These are phyloP conservation scores for Oncorhynchus tshawytscha DNA, from an alignment of 2,113 vertebrate genomes.

Conservation along the genomic window DNA sequence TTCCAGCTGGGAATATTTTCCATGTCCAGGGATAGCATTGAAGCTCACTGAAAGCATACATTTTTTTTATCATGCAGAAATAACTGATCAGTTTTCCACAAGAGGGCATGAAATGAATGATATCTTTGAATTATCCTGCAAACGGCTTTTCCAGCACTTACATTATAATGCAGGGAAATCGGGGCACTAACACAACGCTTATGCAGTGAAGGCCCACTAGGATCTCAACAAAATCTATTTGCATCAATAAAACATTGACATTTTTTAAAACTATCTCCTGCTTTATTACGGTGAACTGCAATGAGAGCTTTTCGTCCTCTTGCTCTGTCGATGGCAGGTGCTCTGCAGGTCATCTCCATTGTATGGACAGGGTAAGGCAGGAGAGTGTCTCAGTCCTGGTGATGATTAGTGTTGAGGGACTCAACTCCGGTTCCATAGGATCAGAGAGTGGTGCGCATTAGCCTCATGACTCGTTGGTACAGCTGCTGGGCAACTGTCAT, in stretches of 20 bases:
- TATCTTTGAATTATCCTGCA: background rate
- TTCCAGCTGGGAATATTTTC: background rate
- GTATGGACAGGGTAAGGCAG: background rate
- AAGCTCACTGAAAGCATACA: background rate
- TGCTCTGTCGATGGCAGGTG: background rate
- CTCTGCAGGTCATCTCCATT: constrained; percentile 5
- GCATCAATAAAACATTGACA: constrained; percentile 29
- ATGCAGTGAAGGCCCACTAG: background rate
- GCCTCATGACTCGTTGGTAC: constrained; percentile 61
- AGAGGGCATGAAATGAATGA: background rate
- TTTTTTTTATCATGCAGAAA: background rate
- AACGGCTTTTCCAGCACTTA: background rate
- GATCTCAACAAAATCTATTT: constrained; percentile 4
- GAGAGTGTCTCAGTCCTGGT: background rate
- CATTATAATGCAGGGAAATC: background rate
- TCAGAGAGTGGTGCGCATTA: constrained; percentile 64
- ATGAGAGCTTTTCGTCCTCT: background rate
- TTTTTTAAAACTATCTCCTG: background rate
- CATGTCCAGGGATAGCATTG: background rate
- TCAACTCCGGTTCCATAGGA: background rate
- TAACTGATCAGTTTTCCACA: background rate
- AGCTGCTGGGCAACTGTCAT: constrained; percentile 64
- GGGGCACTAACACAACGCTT: background rate
- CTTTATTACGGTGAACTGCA: background rate
- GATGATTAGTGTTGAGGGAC: background rate